Evolutionary conservation across 2,113 vertebrate species (phyloP).

Genomic region (Phyllopteryx taeniolatus): DNA sequence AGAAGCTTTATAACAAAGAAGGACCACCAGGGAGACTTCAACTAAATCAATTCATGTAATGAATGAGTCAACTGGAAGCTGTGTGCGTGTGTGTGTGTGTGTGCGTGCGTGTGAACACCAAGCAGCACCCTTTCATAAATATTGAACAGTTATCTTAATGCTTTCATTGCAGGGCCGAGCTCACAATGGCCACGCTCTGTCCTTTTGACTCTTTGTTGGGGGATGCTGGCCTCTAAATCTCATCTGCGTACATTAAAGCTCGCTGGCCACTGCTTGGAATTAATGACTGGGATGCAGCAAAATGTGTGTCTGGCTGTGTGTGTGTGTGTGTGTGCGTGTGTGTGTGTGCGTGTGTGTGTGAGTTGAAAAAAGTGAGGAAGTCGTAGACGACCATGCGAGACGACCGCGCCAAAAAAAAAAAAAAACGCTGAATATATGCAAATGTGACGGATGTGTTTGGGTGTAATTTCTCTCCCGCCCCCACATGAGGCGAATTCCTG

Average conservation of each 20-base stretch:
- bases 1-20: conserved; percentile 50
- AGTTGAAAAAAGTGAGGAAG: background rate
- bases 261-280: conserved; percentile 55
- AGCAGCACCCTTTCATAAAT: conserved; percentile 76
- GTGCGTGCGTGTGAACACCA: conserved; percentile 22
- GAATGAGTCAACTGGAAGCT: conserved; percentile 45
- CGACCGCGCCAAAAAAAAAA: conserved; percentile 38
- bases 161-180: conserved; percentile 71
- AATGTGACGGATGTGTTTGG: conserved; percentile 64
- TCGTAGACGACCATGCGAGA: conserved; percentile 49
- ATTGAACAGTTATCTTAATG: conserved; percentile 81
- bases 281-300: conserved; percentile 44
- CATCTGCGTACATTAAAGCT: conserved; percentile 67
- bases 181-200: conserved; percentile 68
- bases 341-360: conserved; percentile 2
- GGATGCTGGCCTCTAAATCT: conserved; percentile 64
- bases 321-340: conserved; percentile 18
- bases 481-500: conserved; percentile 50
- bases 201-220: conserved; percentile 71
- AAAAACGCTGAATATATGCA: conserved; percentile 61
- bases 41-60: conserved; percentile 69
- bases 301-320: conserved; percentile 7
- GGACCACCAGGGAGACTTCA: conserved; percentile 59
- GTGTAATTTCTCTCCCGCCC: conserved; percentile 56
- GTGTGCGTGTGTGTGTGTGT: conserved; percentile 10